A percentile compares a stretch with the other conserved stretches of the same genome.
Evolutionary conservation across 2,113 vertebrate species (phyloP).

Genomic region (Leptocoma aspasia): DNA sequence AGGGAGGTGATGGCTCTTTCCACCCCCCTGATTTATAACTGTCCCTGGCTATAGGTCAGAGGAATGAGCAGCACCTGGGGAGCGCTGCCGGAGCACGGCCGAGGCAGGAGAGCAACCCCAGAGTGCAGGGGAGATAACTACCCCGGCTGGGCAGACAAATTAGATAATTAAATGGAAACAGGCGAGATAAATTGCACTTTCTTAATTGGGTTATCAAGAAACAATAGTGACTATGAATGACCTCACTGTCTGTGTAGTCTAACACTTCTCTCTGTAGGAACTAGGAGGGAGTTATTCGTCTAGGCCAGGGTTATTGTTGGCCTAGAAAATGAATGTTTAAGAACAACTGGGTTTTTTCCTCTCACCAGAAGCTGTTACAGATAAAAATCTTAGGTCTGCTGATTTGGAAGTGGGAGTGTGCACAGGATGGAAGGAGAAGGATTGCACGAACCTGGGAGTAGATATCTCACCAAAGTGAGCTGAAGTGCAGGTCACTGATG

Average conservation of each 20-base stretch:
- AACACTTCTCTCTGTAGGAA: constrained; percentile 52
- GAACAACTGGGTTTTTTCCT: not conserved
- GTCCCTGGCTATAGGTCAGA: constrained; percentile 40
- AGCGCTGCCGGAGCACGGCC: constrained; percentile 2
- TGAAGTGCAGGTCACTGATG: not conserved
- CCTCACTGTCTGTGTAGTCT: constrained; percentile 71
- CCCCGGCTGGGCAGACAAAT: constrained; percentile 61
- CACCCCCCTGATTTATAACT: constrained; percentile 23
- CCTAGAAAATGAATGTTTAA: constrained; percentile 53
- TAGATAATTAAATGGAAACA: constrained; percentile 73
- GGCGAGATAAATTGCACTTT: constrained; percentile 72
- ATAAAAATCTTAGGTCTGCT: constrained; percentile 60
- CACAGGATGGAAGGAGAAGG: not conserved
- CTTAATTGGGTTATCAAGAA: constrained; percentile 73
- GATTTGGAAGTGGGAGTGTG: not conserved
- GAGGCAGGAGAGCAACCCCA: not conserved
- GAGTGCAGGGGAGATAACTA: not conserved
- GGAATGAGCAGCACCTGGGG: constrained; percentile 59
- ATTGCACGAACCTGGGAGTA: not conserved
- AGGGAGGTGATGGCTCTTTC: not conserved
- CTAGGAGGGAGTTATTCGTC: constrained; percentile 46
- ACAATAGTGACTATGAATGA: constrained; percentile 64
- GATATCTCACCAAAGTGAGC: not conserved
- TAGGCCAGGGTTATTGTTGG: constrained; percentile 64
- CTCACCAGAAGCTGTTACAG: constrained; percentile 55